These are phyloP conservation scores for Vollenhovia emeryi DNA, from an alignment of 1,140 invertebrate species.

Conservation along the genomic window DNA sequence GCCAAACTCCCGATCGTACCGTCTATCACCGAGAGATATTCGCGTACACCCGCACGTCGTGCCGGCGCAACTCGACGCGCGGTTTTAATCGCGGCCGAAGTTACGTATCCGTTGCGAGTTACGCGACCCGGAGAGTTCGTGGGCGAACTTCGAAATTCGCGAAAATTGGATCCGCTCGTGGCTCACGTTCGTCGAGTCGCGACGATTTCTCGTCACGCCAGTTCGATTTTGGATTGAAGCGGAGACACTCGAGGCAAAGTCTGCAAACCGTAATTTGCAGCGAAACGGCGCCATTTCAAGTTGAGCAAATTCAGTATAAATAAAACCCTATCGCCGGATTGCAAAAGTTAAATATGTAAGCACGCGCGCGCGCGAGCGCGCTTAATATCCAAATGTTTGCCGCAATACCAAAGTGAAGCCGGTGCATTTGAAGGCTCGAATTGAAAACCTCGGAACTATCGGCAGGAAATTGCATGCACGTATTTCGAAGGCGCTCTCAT, in stretches of 20 bases:
- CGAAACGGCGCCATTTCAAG: neutral
- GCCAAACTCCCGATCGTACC: constrained; percentile 30
- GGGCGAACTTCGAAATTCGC: constrained; percentile 34
- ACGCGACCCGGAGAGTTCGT: constrained; percentile 22
- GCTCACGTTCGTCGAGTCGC: constrained; percentile 8
- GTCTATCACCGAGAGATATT: constrained; percentile 49
- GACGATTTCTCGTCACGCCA: constrained; percentile 17
- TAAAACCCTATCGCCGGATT: neutral
- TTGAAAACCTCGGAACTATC: neutral
- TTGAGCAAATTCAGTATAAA: neutral
- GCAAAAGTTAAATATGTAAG: neutral
- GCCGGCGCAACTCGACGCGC: constrained; percentile 16
- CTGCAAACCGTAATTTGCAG: neutral
- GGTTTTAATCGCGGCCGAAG: constrained; percentile 48
- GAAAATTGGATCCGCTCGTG: constrained; percentile 30
- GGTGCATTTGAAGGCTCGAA: neutral
- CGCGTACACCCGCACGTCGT: neutral
- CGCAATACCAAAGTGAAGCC: neutral
- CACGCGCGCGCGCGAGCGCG: neutral
- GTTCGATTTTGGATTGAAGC: constrained; percentile 11
- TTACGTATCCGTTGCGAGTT: constrained; percentile 37
- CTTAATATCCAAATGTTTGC: constrained; percentile 13
- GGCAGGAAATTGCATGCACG: neutral
- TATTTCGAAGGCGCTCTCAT: neutral
- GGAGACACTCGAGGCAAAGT: neutral